Percentiles rank a stretch among this genome's conserved stretches.
Conservation (phyloP, 1,140 invertebrate genomes). For the Capitella teleta region DNA sequence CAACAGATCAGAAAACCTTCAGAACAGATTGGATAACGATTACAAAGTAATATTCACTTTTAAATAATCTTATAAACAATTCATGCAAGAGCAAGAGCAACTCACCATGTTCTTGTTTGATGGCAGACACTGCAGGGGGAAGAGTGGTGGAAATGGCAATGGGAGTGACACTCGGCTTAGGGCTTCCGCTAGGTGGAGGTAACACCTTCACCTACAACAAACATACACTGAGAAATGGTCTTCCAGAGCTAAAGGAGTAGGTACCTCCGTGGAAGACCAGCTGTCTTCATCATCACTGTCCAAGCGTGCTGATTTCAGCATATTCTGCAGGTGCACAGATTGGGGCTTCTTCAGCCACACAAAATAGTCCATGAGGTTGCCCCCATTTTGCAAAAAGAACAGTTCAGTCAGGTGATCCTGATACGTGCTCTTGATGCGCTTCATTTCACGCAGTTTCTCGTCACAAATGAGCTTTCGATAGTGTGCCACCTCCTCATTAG, state of each 20-base stretch:
- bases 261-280: not conserved
- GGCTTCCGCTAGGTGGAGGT: conserved; percentile 46
- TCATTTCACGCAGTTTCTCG: conserved; percentile 24
- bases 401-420: conserved; percentile 69
- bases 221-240: not conserved
- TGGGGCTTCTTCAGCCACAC: conserved; percentile 65
- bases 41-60: no score
- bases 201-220: conserved; percentile 50
- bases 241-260: not conserved
- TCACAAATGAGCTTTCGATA: conserved; percentile 28
- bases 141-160: conserved; percentile 52
- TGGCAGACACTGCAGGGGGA: conserved; percentile 49
- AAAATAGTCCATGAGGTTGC: conserved; percentile 76
- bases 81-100: not conserved
- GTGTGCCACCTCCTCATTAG: conserved; percentile 24
- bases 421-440: conserved; percentile 49
- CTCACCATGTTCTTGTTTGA: conserved; percentile 28
- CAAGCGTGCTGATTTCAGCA: not conserved
- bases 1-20: no score
- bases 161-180: conserved; percentile 43
- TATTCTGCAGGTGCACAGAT: conserved; percentile 1
- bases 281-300: conserved; percentile 52
- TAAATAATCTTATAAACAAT: no score
- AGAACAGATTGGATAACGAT: no score
- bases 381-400: conserved; percentile 71